These are phyloP conservation scores for Fulmarus glacialis DNA, from an alignment of 2,113 vertebrate genomes.

Conservation along the genomic window DNA sequence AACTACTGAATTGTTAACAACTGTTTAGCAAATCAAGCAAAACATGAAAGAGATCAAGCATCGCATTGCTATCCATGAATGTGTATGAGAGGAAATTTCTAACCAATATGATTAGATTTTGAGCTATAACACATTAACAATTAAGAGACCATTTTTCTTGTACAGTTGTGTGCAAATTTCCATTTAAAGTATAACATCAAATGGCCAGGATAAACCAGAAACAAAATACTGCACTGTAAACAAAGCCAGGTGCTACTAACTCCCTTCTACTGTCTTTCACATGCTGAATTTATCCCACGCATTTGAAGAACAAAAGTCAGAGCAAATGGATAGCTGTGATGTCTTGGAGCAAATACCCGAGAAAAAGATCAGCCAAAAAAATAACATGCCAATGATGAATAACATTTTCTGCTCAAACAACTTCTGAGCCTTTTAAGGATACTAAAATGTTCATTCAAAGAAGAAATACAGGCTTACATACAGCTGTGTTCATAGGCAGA, in stretches of 20 bases:
- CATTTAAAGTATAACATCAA: background rate
- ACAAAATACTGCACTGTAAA: background rate
- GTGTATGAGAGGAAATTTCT: background rate
- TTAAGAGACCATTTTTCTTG: background rate
- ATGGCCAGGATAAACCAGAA: background rate
- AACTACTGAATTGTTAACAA: background rate
- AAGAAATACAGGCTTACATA: background rate
- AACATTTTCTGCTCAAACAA: background rate
- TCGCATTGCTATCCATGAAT: background rate
- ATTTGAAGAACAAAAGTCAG: background rate
- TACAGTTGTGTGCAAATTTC: background rate
- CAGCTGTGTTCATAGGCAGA: background rate
- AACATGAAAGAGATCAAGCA: background rate
- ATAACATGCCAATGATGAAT: background rate
- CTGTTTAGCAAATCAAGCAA: background rate
- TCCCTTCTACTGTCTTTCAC: background rate
- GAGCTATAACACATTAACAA: background rate
- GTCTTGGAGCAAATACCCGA: background rate
- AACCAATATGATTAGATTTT: background rate
- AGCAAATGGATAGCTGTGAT: background rate
- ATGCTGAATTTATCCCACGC: background rate
- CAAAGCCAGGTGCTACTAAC: background rate
- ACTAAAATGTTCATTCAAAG: background rate
- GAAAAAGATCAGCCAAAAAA: background rate
- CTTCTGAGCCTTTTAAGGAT: background rate